phyloP scores from a whole-genome alignment of 2,888 invertebrate genomes.

The Drosophila niveifrons region DNA sequence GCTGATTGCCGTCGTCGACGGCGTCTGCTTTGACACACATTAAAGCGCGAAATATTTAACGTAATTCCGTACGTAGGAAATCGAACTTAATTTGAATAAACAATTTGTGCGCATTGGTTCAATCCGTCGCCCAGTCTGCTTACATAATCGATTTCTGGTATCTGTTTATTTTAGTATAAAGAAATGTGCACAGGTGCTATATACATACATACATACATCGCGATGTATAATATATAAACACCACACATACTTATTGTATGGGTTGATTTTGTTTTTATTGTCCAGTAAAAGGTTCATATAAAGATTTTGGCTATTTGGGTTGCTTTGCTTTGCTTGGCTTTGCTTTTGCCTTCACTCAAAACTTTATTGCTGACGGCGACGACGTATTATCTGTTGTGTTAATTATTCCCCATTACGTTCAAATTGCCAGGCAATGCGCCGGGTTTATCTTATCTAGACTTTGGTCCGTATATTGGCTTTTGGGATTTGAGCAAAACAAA shows the following conservation, averaged over 20 bases:
- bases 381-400: conserved; percentile 46
- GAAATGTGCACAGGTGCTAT: conserved; percentile 11
- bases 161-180: conserved; percentile 1
- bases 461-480: conserved; percentile 34
- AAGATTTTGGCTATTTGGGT: conserved; percentile 32
- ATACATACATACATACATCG: background rate
- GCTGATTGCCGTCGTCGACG: conserved; percentile 7
- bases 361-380: conserved; percentile 33
- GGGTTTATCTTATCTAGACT: conserved; percentile 63
- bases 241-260: background rate
- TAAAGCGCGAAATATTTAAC: conserved; percentile 57
- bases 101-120: conserved; percentile 60
- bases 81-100: conserved; percentile 72
- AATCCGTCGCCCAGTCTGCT: conserved; percentile 39
- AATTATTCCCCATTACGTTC: conserved; percentile 67
- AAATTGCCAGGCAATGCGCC: conserved; percentile 31
- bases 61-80: conserved; percentile 20
- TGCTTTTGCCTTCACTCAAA: conserved; percentile 29
- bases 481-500: conserved; percentile 32
- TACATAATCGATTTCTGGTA: conserved; percentile 52
- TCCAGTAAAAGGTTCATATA: conserved; percentile 37
- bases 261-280: conserved; percentile 27
- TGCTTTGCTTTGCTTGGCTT: conserved; percentile 24
- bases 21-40: conserved; percentile 57
- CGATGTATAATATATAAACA: too few species aligned